phyloP scores from a whole-genome alignment of 2,797 vertebrate species.

The Distichodus sexfasciatus region DNA sequence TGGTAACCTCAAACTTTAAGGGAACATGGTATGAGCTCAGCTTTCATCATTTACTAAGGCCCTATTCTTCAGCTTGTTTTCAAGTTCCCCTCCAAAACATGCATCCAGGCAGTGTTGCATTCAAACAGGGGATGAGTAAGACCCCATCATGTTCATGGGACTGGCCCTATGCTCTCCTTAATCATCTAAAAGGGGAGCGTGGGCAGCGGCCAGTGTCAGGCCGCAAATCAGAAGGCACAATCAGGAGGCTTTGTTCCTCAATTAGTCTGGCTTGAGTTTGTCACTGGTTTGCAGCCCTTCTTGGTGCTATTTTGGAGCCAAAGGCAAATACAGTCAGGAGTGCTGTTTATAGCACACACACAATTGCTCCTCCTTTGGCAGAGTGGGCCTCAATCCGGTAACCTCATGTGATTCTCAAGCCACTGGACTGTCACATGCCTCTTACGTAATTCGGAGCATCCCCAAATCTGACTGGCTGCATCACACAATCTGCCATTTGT shows the following conservation, averaged over 20 bases:
- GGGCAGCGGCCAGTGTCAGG: slow-evolving; percentile 18
- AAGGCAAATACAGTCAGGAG: slow-evolving; percentile 29
- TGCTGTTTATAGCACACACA: slow-evolving; percentile 21
- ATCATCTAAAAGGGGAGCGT: slow-evolving; percentile 31
- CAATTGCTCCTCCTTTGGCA: slow-evolving; percentile 12
- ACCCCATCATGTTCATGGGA: slow-evolving; percentile 32
- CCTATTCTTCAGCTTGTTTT: slow-evolving; percentile 32
- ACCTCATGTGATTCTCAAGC: slow-evolving; percentile 6
- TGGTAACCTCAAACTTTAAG: not conserved
- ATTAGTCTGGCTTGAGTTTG: not conserved
- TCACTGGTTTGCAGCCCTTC: slow-evolving; percentile 12
- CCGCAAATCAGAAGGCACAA: slow-evolving; percentile 20
- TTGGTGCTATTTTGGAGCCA: slow-evolving; percentile 31
- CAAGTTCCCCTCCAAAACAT: slow-evolving; percentile 1
- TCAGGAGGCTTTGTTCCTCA: slow-evolving; percentile 18
- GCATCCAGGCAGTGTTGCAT: not conserved
- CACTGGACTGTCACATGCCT: slow-evolving; percentile 27
- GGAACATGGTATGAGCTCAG: not conserved
- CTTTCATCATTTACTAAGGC: slow-evolving; percentile 4
- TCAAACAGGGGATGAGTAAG: slow-evolving; percentile 32
- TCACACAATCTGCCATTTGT: slow-evolving; percentile 29
- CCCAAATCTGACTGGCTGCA: slow-evolving; percentile 7
- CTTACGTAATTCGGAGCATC: slow-evolving; percentile 34
- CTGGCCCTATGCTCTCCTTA: slow-evolving; percentile 12
- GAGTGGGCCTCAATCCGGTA: slow-evolving; percentile 22